Base-by-base conservation (phyloP, 1,140 invertebrate genomes). In the Brachionus paranguensis region DNA sequence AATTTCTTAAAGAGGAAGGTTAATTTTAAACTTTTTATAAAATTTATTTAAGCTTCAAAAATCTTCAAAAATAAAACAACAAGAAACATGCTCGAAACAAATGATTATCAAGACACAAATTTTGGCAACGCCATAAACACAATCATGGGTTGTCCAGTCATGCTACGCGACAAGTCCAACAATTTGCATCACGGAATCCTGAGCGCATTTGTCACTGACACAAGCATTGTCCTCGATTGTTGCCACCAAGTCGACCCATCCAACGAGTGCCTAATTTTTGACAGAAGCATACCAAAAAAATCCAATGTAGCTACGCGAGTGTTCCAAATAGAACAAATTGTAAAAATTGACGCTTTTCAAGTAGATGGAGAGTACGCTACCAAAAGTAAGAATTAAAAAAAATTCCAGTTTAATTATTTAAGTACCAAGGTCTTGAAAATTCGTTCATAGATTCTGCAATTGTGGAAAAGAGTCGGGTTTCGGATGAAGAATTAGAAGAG, bases 141-240 rank as follows among this genome's bases (percentile, higher is more conserved):
- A 60, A 64, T 81, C 8, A 24, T 81, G n/a, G 78, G 78, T 27
- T 81, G 78, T 65, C 78, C 78, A 12, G 78, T 81, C 11, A 27
- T 81, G 10, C 11, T 81, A 24, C 33, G 24, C n/a, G 41, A 41
- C 33, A 81, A 81, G 64, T 7, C 24, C 2, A 81, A 81, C 41
- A 20, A 64, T 20, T 20, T 37, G 17, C 33, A 64, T 47, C 78
- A 81, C 43, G 78, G 78, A 27, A 81, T 81, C 12, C 33, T 81
- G 5, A 14, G 17, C 33, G 12, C 8, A 41, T 81, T 64, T 45
- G 17, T 55, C 3, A 29, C 78, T 27, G 78, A 81, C 2, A 55
- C 60, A 20, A 41, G 37, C 14, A 55, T 81, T 14, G 20, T 81
- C 24, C n/a, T 81, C 2, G 53, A 81, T 33, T 81, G 78, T 20